These are phyloP conservation scores for Cryptus viduatorius DNA, from an alignment of 2,888 invertebrate species.

Conservation along the genomic window DNA sequence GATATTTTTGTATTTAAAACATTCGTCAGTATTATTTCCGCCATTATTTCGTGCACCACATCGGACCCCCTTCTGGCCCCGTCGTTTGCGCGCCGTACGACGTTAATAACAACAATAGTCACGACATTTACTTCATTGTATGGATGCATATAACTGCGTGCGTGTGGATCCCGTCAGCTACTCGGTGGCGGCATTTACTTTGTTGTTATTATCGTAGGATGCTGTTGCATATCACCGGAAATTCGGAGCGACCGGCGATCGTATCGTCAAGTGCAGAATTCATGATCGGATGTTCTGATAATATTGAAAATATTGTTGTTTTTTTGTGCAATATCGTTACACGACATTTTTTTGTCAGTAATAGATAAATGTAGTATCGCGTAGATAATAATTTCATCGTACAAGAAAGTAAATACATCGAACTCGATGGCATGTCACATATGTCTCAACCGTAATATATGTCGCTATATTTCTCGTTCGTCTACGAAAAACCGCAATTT, in stretches of 20 bases:
- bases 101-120: slow-evolving; percentile 8
- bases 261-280: background rate
- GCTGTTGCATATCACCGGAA: background rate
- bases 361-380: background rate
- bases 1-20: slow-evolving; percentile 72
- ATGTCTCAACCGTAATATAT: no score
- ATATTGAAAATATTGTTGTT: background rate
- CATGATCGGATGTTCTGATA: background rate
- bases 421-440: no score
- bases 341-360: background rate
- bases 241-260: background rate
- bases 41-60: slow-evolving; percentile 67
- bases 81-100: background rate
- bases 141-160: no score
- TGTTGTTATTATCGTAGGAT: background rate
- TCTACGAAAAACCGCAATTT: no score
- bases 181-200: no score
- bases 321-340: background rate
- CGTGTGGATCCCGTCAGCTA: no score
- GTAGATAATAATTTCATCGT: no score
- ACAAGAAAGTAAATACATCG: no score
- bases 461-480: no score
- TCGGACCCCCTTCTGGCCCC: background rate
- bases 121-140: background rate
- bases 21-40: slow-evolving; percentile 72